Evolutionary conservation across 2,797 vertebrate genomes (phyloP).

Genomic region (Notamacropus eugenii): DNA sequence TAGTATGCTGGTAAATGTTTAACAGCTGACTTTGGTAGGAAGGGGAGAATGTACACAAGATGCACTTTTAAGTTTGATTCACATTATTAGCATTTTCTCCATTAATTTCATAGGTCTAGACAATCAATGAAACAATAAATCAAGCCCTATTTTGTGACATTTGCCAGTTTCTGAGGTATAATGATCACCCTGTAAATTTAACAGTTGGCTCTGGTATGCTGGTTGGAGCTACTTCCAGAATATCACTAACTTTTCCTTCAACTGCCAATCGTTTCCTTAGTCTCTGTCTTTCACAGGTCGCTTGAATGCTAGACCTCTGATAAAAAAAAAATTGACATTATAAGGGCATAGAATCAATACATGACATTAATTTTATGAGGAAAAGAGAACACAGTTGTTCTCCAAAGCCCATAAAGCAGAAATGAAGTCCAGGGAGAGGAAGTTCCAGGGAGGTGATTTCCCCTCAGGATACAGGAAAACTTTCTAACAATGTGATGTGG

Average conservation of each 20-base stretch:
- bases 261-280: not conserved
- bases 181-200: not conserved
- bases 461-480: not conserved
- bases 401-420: not conserved
- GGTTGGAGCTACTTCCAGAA: not conserved
- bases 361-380: not conserved
- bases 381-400: not conserved
- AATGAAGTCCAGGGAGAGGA: no score
- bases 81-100: not conserved
- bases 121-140: not conserved
- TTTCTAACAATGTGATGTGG: not conserved
- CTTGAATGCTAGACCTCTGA: not conserved
- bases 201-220: not conserved
- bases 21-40: not conserved
- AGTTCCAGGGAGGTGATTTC: not conserved
- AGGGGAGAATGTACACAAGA: not conserved
- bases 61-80: not conserved
- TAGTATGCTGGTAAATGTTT: not conserved
- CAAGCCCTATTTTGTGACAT: not conserved
- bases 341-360: not conserved
- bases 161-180: not conserved
- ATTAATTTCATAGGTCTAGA: not conserved
- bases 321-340: not conserved
- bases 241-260: not conserved
- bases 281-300: not conserved